Conservation (phyloP, 2,113 vertebrate genomes). For the Cromileptes altivelis region DNA sequence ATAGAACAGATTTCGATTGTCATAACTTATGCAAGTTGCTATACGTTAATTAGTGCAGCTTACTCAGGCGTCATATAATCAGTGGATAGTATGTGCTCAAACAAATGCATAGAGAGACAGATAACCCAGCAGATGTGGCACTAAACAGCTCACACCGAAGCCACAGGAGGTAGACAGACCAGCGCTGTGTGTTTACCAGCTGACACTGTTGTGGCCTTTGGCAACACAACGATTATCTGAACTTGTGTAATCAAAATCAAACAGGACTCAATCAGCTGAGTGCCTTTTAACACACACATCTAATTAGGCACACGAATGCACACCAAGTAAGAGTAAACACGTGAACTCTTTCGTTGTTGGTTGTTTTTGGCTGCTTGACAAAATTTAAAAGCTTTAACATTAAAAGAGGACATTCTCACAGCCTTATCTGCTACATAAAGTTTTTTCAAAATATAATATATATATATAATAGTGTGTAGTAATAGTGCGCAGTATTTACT, state of each 20-base stretch:
- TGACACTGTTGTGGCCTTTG: neutral
- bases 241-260: slow-evolving; percentile 15
- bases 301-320: neutral
- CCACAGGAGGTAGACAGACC: too few relatives aligned
- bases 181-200: too few relatives aligned
- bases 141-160: too few relatives aligned
- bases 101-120: neutral
- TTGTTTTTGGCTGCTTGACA: too few relatives aligned
- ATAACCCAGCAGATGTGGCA: neutral
- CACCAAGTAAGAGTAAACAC: neutral
- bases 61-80: neutral
- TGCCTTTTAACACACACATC: neutral
- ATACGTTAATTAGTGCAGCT: neutral
- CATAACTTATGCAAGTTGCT: neutral
- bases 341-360: neutral
- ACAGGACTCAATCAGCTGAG: neutral
- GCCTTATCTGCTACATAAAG: neutral
- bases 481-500: neutral
- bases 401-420: neutral
- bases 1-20: neutral
- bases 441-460: neutral
- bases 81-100: neutral
- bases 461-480: neutral
- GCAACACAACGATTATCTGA: neutral
- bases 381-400: neutral